A percentile compares a stretch with the other conserved stretches of the same genome.
phyloP scores from a whole-genome alignment of 1,140 invertebrate genomes.

The Dinothrombium tinctorium region DNA sequence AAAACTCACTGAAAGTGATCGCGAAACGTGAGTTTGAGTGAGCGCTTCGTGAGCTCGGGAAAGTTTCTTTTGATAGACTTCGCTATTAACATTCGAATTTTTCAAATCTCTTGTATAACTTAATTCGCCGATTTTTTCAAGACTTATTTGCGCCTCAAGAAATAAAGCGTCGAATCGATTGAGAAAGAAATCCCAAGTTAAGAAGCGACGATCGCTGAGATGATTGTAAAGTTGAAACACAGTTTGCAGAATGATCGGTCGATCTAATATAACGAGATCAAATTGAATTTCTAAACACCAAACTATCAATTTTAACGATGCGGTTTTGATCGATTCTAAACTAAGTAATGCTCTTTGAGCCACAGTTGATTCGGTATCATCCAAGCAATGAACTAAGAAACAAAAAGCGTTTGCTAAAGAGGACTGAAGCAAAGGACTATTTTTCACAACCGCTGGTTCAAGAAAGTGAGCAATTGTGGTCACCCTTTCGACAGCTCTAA shows the following conservation, averaged over 20 bases:
- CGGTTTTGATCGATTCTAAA: constrained; percentile 76
- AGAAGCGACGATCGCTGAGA: constrained; percentile 61
- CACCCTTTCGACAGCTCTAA: constrained; percentile 77
- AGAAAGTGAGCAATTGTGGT: constrained; percentile 76
- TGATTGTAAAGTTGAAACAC: constrained; percentile 83
- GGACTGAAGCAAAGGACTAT: constrained; percentile 62
- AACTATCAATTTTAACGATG: constrained; percentile 30
- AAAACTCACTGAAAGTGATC: constrained; percentile 68
- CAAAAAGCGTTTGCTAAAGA: constrained; percentile 87
- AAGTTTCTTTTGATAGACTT: constrained; percentile 63
- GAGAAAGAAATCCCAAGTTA: constrained; percentile 94
- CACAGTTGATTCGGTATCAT: constrained; percentile 81
- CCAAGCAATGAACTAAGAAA: constrained; percentile 80
- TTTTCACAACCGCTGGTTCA: constrained; percentile 59
- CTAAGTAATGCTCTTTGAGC: constrained; percentile 77
- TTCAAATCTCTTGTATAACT: constrained; percentile 52
- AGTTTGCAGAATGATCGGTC: constrained; percentile 88
- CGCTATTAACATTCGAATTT: constrained; percentile 66
- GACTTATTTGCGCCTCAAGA: constrained; percentile 72
- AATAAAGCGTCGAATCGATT: constrained; percentile 88
- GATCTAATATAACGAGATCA: constrained; percentile 77
- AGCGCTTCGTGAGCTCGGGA: constrained; percentile 70
- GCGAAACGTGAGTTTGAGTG: constrained; percentile 32
- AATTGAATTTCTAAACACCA: constrained; percentile 76
- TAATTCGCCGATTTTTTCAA: constrained; percentile 53